These are phyloP conservation scores for Momotus momota DNA, from an alignment of 2,797 vertebrate genomes.

Conservation along the genomic window DNA sequence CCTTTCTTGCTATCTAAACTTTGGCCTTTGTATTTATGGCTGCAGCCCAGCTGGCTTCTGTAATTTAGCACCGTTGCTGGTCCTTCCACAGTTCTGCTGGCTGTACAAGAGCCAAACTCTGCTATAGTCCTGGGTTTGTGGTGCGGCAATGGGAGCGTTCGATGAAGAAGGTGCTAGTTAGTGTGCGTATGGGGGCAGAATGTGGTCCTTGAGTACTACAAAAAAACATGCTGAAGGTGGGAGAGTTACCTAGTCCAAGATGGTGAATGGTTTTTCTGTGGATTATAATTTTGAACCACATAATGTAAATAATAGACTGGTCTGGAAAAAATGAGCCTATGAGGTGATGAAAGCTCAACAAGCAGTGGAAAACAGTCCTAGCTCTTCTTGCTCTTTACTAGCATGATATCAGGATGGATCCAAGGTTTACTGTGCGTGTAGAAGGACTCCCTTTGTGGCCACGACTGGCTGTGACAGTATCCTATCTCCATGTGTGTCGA, in stretches of 20 bases:
- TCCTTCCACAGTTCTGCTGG: not conserved
- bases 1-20: not conserved
- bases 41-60: not conserved
- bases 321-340: not conserved
- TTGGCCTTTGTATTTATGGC: not conserved
- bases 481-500: accelerated
- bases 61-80: not conserved
- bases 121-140: accelerated
- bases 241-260: not conserved
- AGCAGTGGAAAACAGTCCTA: not conserved
- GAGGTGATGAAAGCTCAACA: not conserved
- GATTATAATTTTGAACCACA: not conserved
- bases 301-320: not conserved
- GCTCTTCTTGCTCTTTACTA: not conserved
- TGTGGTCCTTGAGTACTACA: not conserved
- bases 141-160: not conserved
- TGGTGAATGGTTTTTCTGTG: not conserved
- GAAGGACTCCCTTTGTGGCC: not conserved
- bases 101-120: not conserved
- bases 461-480: accelerated
- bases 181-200: not conserved
- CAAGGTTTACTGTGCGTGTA: not conserved
- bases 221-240: not conserved
- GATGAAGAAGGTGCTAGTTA: not conserved
- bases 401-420: not conserved